Evolutionary conservation across 2,888 invertebrate species (phyloP).

Genomic region (Periphyllus acericola): DNA sequence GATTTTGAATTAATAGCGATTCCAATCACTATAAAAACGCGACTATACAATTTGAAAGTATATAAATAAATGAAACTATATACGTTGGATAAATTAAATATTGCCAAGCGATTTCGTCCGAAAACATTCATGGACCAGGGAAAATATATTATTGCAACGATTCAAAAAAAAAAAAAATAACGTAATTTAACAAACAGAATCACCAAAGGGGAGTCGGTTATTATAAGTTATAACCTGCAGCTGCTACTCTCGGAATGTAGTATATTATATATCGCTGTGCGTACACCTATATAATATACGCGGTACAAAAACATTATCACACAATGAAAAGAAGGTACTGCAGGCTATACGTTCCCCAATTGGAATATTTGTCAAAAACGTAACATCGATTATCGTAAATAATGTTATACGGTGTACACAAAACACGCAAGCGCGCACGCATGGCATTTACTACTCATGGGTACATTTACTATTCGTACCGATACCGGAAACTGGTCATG

Average conservation of each 20-base stretch:
- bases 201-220: neutral
- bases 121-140: neutral
- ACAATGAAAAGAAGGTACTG: slow-evolving; percentile 1
- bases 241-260: slow-evolving; percentile 33
- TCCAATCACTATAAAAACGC: neutral
- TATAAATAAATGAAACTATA: neutral
- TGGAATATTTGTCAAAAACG: slow-evolving; percentile 42
- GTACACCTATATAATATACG: neutral
- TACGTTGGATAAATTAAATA: neutral
- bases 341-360: neutral
- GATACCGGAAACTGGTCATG: neutral
- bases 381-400: slow-evolving; percentile 18
- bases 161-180: neutral
- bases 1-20: neutral
- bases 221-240: slow-evolving; percentile 19
- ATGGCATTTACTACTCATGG: neutral
- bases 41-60: neutral
- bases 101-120: neutral
- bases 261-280: neutral
- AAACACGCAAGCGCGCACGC: neutral
- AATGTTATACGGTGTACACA: neutral
- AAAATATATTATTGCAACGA: neutral
- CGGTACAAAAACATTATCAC: slow-evolving; percentile 33
- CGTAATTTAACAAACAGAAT: slow-evolving; percentile 28
- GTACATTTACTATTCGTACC: neutral